Base-by-base conservation (phyloP, 1,140 invertebrate species). In the Cydia pomonella region DNA sequence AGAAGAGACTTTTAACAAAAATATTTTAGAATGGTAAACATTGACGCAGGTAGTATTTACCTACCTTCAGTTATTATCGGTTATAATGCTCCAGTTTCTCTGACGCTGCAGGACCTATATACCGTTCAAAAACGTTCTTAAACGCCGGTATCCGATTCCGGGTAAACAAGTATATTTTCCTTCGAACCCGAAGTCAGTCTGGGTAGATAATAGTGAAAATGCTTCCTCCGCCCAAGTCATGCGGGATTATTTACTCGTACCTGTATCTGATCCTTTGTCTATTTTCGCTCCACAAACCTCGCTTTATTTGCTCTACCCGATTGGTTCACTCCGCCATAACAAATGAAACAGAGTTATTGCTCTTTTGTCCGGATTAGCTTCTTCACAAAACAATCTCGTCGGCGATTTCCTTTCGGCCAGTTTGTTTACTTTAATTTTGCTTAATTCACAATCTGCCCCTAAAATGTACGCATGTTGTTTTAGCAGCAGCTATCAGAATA, bases 191-290 rank as follows among this genome's bases (percentile, higher is more conserved):
- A 77, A 79, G 79, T 77, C 80, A 83, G 81, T 80, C 83, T 81
- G 84, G 79, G 77, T 69, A 83, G 80, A 81, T 87, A 88, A 89
- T 85, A 84, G 84, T 79, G 81, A 79, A 84, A 84, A 84, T 84
- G 83, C 84, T 89, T 87, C 84, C 87, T 83, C 79, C 80, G 81
- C 77, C 81, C 79, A 83, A 86, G 81, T 87, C 85, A 85, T 86
- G 84, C 87, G 82, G 83, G 81, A 85, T 89, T 92, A 88, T 90
- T 89, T 91, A 74, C 64, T 73, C 64, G 29, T 69, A 89, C 88
- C 85, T 90, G 87, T 88, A 89, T 90, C 83, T 82, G 86, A 88
- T 87, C 90, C 87, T 90, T 91, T 91, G 88, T 91, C 85, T 91
- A 90, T 91, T 92, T 84, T 88, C 87, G 88, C 87, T 88, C 77